Evolutionary conservation across 2,888 invertebrate species (phyloP).

Genomic region (Agapostemon virescens): DNA sequence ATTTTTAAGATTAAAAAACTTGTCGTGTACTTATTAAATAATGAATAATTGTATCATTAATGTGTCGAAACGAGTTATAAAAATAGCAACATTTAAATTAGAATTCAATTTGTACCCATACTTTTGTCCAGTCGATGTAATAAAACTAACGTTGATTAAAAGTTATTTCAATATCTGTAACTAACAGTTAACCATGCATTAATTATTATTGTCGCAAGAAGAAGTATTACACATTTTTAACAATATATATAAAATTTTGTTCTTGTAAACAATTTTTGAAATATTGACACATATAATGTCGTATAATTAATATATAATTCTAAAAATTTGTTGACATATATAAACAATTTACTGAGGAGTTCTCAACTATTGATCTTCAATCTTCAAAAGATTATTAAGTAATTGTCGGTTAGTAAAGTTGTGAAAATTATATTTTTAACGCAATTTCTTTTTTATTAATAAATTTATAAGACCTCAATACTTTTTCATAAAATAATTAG

Average conservation of each 20-base stretch:
- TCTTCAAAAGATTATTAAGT: neutral
- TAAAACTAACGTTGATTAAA: no score
- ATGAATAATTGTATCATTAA: neutral
- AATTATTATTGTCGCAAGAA: neutral
- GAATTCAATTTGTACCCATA: neutral
- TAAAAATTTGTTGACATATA: neutral
- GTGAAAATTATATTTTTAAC: neutral
- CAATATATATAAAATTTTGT: no score
- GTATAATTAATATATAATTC: no score
- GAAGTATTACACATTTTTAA: neutral
- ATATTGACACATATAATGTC: no score
- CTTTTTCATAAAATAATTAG: constrained; percentile 27
- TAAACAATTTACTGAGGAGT: neutral
- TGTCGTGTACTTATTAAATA: no score
- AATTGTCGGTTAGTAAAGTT: neutral
- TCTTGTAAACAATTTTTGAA: no score
- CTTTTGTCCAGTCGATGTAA: neutral
- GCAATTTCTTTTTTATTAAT: constrained; percentile 17
- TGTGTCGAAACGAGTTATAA: neutral
- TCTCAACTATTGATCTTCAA: neutral
- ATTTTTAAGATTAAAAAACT: no score
- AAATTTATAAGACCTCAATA: constrained; percentile 12
- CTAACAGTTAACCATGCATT: neutral
- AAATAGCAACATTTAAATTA: neutral
- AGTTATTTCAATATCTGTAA: no score